Evolutionary conservation across 2,113 vertebrate genomes (phyloP).

Genomic region (Pseudopipra pipra): DNA sequence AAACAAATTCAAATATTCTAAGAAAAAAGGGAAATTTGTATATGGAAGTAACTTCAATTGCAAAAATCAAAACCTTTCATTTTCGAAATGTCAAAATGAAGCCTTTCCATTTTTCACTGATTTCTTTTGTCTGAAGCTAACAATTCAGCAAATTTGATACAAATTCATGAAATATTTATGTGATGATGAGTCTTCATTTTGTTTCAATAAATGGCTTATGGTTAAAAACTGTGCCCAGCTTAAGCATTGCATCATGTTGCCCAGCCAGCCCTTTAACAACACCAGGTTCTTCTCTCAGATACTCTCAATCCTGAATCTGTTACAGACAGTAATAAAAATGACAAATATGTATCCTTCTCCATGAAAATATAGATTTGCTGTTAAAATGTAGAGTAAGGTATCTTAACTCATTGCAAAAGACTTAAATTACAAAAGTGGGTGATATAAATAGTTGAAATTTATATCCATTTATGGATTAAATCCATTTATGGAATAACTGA

Average conservation of each 20-base stretch:
- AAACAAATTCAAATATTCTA: constrained; percentile 39
- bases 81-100: constrained; percentile 59
- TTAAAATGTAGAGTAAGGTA: constrained; percentile 15
- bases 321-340: constrained; percentile 38
- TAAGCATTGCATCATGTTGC: constrained; percentile 11
- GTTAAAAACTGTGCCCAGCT: neutral
- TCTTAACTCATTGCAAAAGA: constrained; percentile 10
- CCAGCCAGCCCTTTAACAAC: neutral
- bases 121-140: constrained; percentile 64
- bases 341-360: constrained; percentile 2
- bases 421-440: constrained; percentile 34
- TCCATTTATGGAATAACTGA: neutral
- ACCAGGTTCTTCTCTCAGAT: neutral
- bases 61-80: constrained; percentile 63
- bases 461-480: neutral
- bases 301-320: neutral
- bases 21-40: constrained; percentile 43
- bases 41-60: constrained; percentile 38
- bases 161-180: constrained; percentile 61
- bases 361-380: constrained; percentile 23
- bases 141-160: constrained; percentile 56
- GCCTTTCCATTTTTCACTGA: constrained; percentile 56
- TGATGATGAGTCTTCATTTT: constrained; percentile 57
- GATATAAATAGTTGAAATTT: constrained; percentile 24
- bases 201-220: constrained; percentile 12